Conservation (phyloP, 2,797 vertebrate species). For the Trichosurus vulpecula region DNA sequence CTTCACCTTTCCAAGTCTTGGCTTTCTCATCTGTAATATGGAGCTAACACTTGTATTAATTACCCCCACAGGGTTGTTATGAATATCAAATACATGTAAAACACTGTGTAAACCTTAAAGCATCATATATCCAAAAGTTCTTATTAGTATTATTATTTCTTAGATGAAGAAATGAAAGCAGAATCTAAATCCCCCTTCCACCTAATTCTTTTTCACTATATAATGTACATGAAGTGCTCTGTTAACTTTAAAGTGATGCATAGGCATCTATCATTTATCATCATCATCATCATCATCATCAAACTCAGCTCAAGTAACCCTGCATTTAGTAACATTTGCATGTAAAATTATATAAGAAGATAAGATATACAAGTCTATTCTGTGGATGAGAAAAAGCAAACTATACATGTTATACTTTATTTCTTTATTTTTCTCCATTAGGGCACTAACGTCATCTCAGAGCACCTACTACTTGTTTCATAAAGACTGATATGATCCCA, state of each 20-base stretch:
- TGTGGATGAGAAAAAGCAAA: neutral
- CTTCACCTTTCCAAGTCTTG: neutral
- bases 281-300: neutral
- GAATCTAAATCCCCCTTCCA: slow-evolving; percentile 14
- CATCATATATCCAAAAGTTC: neutral
- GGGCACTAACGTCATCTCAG: neutral
- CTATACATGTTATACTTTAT: neutral
- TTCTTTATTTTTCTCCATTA: slow-evolving; percentile 1
- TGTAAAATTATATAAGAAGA: slow-evolving; percentile 30
- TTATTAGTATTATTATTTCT: slow-evolving; percentile 19
- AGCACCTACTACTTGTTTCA: neutral
- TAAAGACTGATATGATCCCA: neutral
- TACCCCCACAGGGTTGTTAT: neutral
- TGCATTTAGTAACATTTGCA: neutral
- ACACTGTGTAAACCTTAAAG: neutral
- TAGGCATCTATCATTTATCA: neutral
- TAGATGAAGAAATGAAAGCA: slow-evolving; percentile 28
- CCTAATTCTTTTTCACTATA: neutral
- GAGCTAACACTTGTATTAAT: neutral
- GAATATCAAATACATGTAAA: neutral
- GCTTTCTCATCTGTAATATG: neutral
- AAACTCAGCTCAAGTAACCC: neutral
- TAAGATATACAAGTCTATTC: neutral
- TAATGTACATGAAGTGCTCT: neutral
- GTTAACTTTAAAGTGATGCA: neutral